These are phyloP conservation scores for Ornithoptera alexandrae DNA, from an alignment of 2,888 invertebrate species.

Conservation along the genomic window DNA sequence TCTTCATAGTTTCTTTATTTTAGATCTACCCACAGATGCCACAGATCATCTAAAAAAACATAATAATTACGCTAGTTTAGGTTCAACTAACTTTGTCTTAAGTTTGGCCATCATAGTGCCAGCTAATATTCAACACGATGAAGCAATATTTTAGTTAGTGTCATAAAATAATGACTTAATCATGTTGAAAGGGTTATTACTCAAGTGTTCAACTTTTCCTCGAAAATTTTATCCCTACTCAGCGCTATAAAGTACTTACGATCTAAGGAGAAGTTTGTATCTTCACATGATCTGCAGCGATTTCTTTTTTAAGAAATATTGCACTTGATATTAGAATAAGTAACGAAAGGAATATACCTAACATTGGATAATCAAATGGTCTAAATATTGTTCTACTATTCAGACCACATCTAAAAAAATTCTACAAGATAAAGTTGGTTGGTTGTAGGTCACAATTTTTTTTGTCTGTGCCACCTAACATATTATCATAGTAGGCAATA, in stretches of 20 bases:
- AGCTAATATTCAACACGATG: conserved; percentile 8
- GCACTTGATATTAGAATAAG: background rate
- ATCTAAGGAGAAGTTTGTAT: background rate
- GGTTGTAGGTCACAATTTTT: too few relatives aligned
- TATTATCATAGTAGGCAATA: too few relatives aligned
- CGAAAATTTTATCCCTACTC: conserved; percentile 7
- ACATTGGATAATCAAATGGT: too few relatives aligned
- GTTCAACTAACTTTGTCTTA: background rate
- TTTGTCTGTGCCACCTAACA: too few relatives aligned
- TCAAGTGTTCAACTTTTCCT: conserved; percentile 3
- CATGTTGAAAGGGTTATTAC: conserved; percentile 9
- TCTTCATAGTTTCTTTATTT: too few relatives aligned
- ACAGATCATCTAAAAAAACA: too few relatives aligned
- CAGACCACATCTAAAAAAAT: too few relatives aligned
- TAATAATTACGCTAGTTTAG: too few relatives aligned
- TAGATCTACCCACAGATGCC: too few relatives aligned
- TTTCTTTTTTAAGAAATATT: background rate
- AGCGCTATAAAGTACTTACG: background rate
- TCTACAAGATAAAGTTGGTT: too few relatives aligned
- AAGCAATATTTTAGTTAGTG: conserved; percentile 16
- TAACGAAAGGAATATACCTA: too few relatives aligned
- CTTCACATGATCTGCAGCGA: background rate
- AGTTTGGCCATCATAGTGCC: background rate
- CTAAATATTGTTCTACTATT: too few relatives aligned
- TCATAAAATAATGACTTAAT: conserved; percentile 12